Conservation (phyloP, 2,797 vertebrate species). For the Tinamus major region DNA sequence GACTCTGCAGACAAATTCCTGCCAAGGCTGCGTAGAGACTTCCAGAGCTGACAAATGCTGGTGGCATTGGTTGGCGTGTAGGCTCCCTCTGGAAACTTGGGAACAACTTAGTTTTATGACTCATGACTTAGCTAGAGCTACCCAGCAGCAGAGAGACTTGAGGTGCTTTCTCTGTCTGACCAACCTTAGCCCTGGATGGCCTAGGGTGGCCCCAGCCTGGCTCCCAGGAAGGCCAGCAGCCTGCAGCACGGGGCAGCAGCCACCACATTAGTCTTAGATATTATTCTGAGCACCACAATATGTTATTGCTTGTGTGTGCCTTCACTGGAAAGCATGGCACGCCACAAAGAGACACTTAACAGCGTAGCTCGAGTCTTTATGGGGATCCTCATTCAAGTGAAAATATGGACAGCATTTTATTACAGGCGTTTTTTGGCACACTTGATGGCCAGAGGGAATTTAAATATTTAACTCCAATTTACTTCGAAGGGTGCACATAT, state of each 20-base stretch:
- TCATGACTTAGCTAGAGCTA: no score
- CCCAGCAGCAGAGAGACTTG: not conserved
- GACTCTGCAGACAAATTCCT: not conserved
- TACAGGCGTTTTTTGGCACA: not conserved
- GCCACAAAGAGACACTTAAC: not conserved
- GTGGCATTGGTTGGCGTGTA: not conserved
- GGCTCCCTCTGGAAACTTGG: not conserved
- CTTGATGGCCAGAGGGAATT: not conserved
- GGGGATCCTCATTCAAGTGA: not conserved
- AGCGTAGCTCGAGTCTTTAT: not conserved
- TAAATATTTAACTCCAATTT: not conserved
- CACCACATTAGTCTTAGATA: no score
- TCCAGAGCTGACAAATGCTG: not conserved
- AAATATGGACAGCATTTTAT: not conserved
- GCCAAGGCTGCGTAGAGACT: not conserved
- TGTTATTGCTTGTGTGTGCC: not conserved
- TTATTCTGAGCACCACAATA: not conserved
- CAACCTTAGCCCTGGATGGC: not conserved
- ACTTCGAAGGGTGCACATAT: not conserved
- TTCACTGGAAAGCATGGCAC: not conserved
- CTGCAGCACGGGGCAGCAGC: rapidly evolving
- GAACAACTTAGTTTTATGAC: no score
- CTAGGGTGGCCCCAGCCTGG: no score
- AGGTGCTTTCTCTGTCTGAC: not conserved
- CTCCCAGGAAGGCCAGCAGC: not conserved